Evolutionary conservation across 2,113 vertebrate genomes (phyloP), one percentile per base, ranked within the genome.

Genomic region (Cheilinus undulatus): DNA sequence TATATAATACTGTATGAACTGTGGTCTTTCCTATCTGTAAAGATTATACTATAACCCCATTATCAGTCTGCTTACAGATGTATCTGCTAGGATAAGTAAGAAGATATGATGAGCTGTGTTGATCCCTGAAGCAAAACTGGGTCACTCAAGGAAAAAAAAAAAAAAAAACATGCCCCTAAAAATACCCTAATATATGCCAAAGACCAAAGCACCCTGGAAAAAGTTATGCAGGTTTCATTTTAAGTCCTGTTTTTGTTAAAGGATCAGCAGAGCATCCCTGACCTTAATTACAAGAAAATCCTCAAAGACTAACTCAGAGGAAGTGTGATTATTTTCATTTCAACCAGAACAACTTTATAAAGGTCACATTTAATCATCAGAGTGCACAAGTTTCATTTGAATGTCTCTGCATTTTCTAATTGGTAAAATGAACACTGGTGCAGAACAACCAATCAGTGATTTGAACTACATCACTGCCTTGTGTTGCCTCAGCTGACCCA

Each of bases 121-220:
- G 73, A 80, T 86, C 77, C 77, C 66, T 2, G 52, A 69, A 58
- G 84, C 72, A 72, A 77, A 86, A 65, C 57, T 72, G 73, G 77
- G 77, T 83, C 80, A 74, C 34, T 52, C 34, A 36, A 70, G 60
- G 54, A 40, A 63, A 40, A 53, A 56, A 63, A 48, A 46, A n/a
- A 60, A 40, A 63, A 40, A 53, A 56, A 63, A 48, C 40, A n/a
- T 46, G 32, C 60, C 49, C 43, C 38, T 36, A 2, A 78, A 73
- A 80, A 71, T 19, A 19, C 30, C 28, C 3, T 23, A 32, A 64
- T 59, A 53, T 22, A 40, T n/a, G 27, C 50, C 27, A 30, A 14
- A 46, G 7, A 38, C 12, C 23, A 34, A 34, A 27, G 43, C 30
- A 20, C 11, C 19, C 22, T 6, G 20, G 1, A 32, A 14, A 11